Base-by-base conservation (phyloP, 2,888 invertebrate genomes). In the Himalopsyche japonica region DNA sequence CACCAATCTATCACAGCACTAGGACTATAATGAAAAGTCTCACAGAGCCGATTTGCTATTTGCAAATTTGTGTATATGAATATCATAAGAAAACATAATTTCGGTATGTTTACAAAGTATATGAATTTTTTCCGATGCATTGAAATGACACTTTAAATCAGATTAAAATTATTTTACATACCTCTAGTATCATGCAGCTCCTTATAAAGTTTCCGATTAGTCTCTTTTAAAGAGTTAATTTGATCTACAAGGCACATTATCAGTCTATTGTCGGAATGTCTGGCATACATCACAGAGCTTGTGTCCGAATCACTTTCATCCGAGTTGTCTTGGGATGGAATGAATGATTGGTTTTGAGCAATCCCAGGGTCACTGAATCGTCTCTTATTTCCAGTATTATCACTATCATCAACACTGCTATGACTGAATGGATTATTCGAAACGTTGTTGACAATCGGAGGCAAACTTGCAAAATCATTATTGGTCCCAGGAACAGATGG, bases 161-260 rank as follows among this genome's bases (percentile, higher is more conserved):
- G 15, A 43, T 43, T 1, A 43, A 7, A 15, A 7, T 43, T 15
- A 43, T 43, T 15, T 15, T 43, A 15, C 43, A 43, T 70, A 92
- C 95, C 94, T 92, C 94, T 95, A 84, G 95, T 94, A 88, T 96
- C 95, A 88, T 94, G 93, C 88, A 96, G 92, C 89, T 96, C 96
- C 89, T 95, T 94, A 88, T 93, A 95, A 89, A 96, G 93, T 91
- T 95, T 95, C 88, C 95, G 93, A 90, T 96, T 96, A 84, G 94
- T 93, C 88, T 95, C 94, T 89, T 95, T 95, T 88, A 96, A 89
- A 82, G 94, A 90, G 88, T 93, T 92, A 87, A 96, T 95, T 91
- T 96, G 96, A 88, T 96, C 95, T 87, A 95, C 93, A 47, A 96
- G 91, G 85, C 95, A 94, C 79, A 93, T 91, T 76, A 95, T 90